Base-by-base conservation (phyloP, 1,140 invertebrate species). In the Ganaspis sp. region DNA sequence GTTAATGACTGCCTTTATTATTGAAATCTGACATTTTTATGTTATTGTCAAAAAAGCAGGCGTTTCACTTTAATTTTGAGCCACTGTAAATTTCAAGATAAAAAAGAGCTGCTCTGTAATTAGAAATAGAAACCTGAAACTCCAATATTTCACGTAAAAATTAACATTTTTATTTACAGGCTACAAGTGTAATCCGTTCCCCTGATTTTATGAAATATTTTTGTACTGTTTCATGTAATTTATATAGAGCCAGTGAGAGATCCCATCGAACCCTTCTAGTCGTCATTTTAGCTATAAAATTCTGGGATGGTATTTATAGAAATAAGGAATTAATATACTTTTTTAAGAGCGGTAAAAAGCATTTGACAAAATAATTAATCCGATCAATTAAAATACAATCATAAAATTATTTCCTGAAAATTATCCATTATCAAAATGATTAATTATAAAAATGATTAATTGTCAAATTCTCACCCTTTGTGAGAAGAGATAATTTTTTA, bases 261-360 rank as follows among this genome's bases (percentile, higher is more conserved):
- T 64, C 26, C 26, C 58, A 64, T 64, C 58, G 58, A 64, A 64
- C 23, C 58, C 26, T 64, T 64, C 58, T 64, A 64, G 58, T 64
- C 58, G 19, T 58, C 54, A 58, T 26, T 29, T 6, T 64, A 64
- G 58, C 23, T 64, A 29, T 64, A 29, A 29, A 64, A 64, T 64
- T 34, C 11, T 21, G 26, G 12, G 23, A 29, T 64, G 58, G 26
- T 64, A 64, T 64, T 64, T 64, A 26, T 64, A 64, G 19, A 58
- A 4, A 45, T 29, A 29, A n/a, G 12, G 9, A 64, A 8, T 29
- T 8, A 34, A 64, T 34, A 29, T 34, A n/a, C 15, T 26, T 12
- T 26, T n/a, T 26, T 11, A 64, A n/a, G 15, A 64, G 23, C 21
- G 58, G 23, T 64, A 12, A 26, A 64, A 64, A 64, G 58, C n/a